Percentiles rank a stretch among this genome's conserved stretches.
Evolutionary conservation across 2,888 invertebrate species (phyloP).

Genomic region (Tenthredo distinguenda): DNA sequence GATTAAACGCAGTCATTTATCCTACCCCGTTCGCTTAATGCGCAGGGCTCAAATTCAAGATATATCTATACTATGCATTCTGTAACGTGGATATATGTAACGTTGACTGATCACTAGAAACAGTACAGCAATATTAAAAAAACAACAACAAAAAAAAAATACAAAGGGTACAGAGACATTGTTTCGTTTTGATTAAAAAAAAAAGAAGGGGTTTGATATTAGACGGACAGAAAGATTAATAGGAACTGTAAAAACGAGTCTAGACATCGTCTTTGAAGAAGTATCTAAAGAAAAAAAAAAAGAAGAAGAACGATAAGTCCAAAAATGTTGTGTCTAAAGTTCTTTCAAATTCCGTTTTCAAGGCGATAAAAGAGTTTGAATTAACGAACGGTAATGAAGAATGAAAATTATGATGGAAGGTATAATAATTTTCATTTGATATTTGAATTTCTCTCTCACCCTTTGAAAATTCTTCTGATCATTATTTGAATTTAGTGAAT

Average conservation of each 20-base stretch:
- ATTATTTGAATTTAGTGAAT: background rate
- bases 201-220: background rate
- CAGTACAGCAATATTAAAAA: background rate
- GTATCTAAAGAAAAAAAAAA: background rate
- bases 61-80: background rate
- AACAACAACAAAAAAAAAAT: background rate
- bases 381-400: no score
- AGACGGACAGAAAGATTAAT: background rate
- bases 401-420: background rate
- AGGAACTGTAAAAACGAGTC: background rate
- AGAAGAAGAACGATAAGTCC: background rate
- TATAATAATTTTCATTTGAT: background rate
- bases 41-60: conserved; percentile 8
- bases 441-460: conserved; percentile 5
- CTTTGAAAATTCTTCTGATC: conserved; percentile 18
- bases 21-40: background rate
- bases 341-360: no score
- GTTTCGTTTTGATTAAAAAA: background rate
- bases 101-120: background rate
- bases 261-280: background rate
- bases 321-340: no score
- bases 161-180: background rate
- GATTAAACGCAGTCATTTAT: conserved; percentile 21
- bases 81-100: background rate
- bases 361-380: no score